These are phyloP conservation scores for Vulpes ferrilata DNA, from an alignment of 2,113 vertebrate genomes.

Conservation along the genomic window DNA sequence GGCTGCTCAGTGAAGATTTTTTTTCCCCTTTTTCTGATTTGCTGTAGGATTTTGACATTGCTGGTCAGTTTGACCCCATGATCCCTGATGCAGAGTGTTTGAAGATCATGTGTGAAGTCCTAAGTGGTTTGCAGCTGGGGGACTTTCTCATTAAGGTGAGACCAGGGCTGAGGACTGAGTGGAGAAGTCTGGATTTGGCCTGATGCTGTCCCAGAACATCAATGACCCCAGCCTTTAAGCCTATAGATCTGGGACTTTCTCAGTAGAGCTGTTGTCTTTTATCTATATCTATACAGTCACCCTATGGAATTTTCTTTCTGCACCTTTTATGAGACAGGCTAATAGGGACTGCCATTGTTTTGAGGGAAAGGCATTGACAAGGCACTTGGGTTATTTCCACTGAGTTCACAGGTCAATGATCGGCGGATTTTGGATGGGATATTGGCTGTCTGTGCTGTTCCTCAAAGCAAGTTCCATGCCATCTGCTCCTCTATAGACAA, in stretches of 20 bases:
- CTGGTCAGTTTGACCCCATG: slow-evolving; percentile 96
- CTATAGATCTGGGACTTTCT: neutral
- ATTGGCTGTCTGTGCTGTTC: slow-evolving; percentile 94
- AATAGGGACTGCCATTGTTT: slow-evolving; percentile 47
- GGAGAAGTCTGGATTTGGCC: neutral
- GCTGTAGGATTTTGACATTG: slow-evolving; percentile 96
- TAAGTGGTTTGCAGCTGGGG: slow-evolving; percentile 92
- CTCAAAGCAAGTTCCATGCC: slow-evolving; percentile 93
- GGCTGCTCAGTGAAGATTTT: neutral
- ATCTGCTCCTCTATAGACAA: slow-evolving; percentile 95
- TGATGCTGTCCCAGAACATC: neutral
- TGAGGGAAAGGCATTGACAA: slow-evolving; percentile 43
- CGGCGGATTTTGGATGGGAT: slow-evolving; percentile 95
- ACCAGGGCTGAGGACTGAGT: neutral
- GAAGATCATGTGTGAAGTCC: slow-evolving; percentile 95
- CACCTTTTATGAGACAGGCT: slow-evolving; percentile 35
- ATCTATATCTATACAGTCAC: neutral
- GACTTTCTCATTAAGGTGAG: slow-evolving; percentile 95
- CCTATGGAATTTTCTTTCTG: slow-evolving; percentile 30
- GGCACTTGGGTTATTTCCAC: neutral
- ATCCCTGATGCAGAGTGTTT: slow-evolving; percentile 98
- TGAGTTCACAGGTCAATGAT: slow-evolving; percentile 92
- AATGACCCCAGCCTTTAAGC: neutral
- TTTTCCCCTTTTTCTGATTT: slow-evolving; percentile 36
- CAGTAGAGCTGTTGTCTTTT: neutral